Percentiles rank a stretch among this genome's conserved stretches.
Evolutionary conservation across 1,140 invertebrate genomes (phyloP).

Genomic region (Sminthurinus signatus): DNA sequence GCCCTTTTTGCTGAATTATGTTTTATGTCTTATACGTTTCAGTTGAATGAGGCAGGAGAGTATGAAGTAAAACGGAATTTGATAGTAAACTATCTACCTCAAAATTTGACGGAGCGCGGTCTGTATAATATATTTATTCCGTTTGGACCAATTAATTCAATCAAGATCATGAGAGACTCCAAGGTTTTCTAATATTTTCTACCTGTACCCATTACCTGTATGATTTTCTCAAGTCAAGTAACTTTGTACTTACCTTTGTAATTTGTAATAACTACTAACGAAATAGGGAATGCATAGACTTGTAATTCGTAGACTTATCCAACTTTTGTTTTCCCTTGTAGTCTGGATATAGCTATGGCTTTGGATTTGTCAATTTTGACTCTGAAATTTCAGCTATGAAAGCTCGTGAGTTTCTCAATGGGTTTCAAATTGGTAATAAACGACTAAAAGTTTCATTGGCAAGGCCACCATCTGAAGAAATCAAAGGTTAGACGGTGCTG

Average conservation of each 20-base stretch:
- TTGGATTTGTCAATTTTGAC: conserved; percentile 90
- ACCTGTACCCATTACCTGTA: too few relatives aligned
- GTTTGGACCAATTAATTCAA: conserved; percentile 78
- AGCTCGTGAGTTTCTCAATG: conserved; percentile 81
- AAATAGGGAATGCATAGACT: too few relatives aligned
- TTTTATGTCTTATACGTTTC: neutral
- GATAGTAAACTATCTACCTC: conserved; percentile 86
- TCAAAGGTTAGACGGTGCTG: conserved; percentile 70
- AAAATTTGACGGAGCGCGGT: conserved; percentile 85
- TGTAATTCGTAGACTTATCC: too few relatives aligned
- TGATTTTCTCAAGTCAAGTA: too few relatives aligned
- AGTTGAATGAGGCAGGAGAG: conserved; percentile 11
- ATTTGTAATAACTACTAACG: too few relatives aligned
- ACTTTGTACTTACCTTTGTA: too few relatives aligned
- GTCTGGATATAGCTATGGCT: conserved; percentile 92
- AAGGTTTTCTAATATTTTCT: too few relatives aligned
- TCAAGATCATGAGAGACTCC: conserved; percentile 85
- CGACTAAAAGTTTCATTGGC: conserved; percentile 86
- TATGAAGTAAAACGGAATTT: conserved; percentile 61
- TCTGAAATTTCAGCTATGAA: conserved; percentile 74
- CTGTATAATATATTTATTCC: conserved; percentile 79
- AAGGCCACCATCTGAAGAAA: conserved; percentile 79
- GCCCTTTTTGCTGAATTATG: neutral
- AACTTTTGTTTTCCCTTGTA: conserved; percentile 51
- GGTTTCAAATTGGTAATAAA: conserved; percentile 78